phyloP scores from a whole-genome alignment of 2,113 vertebrate species.

The Bubo scandiacus region DNA sequence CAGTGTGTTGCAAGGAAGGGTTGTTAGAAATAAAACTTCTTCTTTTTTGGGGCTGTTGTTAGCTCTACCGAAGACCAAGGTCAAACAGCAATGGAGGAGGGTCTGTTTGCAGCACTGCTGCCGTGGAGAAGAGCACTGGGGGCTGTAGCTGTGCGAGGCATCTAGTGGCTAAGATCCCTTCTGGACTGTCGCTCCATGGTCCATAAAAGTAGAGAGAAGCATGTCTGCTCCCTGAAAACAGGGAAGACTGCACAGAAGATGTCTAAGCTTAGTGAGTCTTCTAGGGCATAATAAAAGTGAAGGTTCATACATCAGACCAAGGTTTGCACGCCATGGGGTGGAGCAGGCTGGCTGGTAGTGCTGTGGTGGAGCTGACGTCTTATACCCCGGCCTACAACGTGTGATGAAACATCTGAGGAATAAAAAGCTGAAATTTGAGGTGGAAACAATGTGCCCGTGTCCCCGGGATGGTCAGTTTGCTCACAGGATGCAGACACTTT shows the following conservation, averaged over 20 bases:
- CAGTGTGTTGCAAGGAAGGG: not conserved
- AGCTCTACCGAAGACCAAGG: not conserved
- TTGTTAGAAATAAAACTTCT: not conserved
- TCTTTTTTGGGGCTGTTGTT: not conserved
- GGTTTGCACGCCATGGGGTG: not conserved
- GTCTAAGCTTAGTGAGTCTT: not conserved
- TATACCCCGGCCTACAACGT: accelerated
- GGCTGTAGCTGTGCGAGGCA: not conserved
- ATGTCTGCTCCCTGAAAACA: not conserved
- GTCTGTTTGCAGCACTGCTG: not conserved
- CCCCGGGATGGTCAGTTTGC: not conserved
- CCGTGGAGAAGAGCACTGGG: not conserved
- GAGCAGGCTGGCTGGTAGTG: not conserved
- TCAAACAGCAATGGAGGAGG: not conserved
- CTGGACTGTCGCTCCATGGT: accelerated
- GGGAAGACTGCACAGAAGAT: not conserved
- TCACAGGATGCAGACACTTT: not conserved
- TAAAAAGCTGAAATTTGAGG: not conserved
- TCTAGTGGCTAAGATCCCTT: not conserved
- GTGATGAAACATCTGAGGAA: not conserved
- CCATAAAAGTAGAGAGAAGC: not conserved
- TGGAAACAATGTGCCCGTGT: accelerated
- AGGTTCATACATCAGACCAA: accelerated
- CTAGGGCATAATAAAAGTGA: not conserved
- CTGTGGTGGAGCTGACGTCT: not conserved